Evolutionary conservation across 2,888 invertebrate species (phyloP).

Genomic region (Cantharis rustica): DNA sequence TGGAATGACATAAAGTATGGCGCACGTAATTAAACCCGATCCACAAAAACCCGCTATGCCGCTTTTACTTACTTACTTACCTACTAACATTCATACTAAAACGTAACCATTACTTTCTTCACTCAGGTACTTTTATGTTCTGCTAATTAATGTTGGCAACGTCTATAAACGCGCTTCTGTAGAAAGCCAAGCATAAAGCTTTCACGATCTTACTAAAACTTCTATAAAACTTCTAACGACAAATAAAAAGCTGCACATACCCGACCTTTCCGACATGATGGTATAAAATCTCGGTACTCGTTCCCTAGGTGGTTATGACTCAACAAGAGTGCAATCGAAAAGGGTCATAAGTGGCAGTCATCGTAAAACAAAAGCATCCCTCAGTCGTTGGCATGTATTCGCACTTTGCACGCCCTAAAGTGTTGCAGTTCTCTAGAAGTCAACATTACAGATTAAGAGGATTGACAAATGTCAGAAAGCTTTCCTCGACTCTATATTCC

Average conservation of each 20-base stretch:
- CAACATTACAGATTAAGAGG: conserved; percentile 22
- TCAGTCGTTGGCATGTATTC: conserved; percentile 41
- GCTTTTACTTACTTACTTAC: background rate
- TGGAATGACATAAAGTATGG: conserved; percentile 38
- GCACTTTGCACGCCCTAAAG: conserved; percentile 32
- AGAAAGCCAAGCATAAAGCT: conserved; percentile 9
- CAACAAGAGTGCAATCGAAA: conserved; percentile 45
- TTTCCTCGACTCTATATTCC: background rate
- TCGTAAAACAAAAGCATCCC: conserved; percentile 47
- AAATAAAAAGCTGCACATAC: conserved; percentile 32
- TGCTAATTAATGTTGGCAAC: conserved; percentile 24
- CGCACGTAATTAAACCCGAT: conserved; percentile 36
- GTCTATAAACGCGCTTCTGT: conserved; percentile 22
- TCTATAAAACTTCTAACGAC: conserved; percentile 35
- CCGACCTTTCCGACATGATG: conserved; percentile 30
- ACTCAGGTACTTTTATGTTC: conserved; percentile 26
- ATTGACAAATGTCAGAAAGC: conserved; percentile 13
- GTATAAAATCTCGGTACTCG: conserved; percentile 48
- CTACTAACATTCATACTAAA: background rate
- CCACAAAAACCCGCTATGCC: conserved; percentile 29
- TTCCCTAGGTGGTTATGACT: conserved; percentile 48
- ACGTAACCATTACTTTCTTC: conserved; percentile 27
- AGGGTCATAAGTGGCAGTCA: conserved; percentile 45
- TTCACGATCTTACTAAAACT: conserved; percentile 30
- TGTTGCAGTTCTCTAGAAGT: conserved; percentile 34